These are phyloP conservation scores for Varanus salvator DNA, from an alignment of 2,113 vertebrate species.

Conservation along the genomic window DNA sequence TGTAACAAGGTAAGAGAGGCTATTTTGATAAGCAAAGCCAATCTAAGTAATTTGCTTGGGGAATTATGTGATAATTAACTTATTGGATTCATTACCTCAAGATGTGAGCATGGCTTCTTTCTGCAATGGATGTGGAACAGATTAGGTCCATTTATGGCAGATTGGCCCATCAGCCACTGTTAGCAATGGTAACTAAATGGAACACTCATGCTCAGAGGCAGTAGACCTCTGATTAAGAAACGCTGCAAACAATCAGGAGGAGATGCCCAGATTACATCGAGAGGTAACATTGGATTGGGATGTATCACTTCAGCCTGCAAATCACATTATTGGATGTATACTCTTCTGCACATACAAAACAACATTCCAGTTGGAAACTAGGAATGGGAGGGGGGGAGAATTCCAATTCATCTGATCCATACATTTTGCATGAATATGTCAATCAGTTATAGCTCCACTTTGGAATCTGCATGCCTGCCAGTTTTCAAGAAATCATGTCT, in stretches of 20 bases:
- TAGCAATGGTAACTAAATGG: background rate
- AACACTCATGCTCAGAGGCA: background rate
- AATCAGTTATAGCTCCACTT: background rate
- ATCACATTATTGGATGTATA: background rate
- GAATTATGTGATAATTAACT: slow-evolving; percentile 1
- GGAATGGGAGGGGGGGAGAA: background rate
- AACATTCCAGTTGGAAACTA: background rate
- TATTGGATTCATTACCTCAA: background rate
- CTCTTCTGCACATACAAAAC: background rate
- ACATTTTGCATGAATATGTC: background rate
- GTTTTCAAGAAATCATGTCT: background rate
- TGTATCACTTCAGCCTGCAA: background rate
- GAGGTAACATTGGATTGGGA: background rate
- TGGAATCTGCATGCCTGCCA: background rate
- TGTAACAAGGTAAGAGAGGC: background rate
- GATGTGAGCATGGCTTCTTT: background rate
- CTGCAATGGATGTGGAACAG: background rate
- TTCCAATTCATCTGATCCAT: background rate
- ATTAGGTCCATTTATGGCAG: background rate
- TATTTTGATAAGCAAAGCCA: slow-evolving; percentile 7
- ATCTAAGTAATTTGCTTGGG: background rate
- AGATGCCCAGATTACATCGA: background rate
- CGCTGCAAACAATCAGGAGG: background rate
- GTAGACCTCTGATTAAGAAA: background rate
- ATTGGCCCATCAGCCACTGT: background rate